Evolutionary conservation across 1,140 invertebrate species (phyloP), one percentile per base, ranked within the genome.

Genomic region (Papilio polytes): DNA sequence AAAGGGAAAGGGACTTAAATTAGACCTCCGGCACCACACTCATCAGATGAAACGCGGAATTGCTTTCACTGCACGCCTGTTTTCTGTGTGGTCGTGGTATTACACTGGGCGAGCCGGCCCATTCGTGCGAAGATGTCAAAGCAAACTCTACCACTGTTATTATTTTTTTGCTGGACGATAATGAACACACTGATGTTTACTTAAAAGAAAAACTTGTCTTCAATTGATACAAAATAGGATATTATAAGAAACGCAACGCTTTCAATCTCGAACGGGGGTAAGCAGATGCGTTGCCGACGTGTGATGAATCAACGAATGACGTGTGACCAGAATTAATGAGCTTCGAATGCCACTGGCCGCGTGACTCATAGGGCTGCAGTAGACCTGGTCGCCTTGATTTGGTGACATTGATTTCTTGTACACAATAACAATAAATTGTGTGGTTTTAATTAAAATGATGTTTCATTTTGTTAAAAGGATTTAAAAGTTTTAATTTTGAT

Each of bases 321-420:
- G 74, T 76, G 41, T 76, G 74, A 76, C 20, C 74, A 76, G 74
- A 76, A 53, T 76, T 76, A 76, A 76, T 76, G 74, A 76, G 44
- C 46, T 51, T 20, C 41, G 26, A 48, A 48, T 15, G 46, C 41
- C 20, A 18, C 74, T 18, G 20, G 41, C 74, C 20, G 74, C 12
- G 74, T 76, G 74, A 76, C 46, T 76, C 74, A 74, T 44, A 48
- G 74, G 36, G 44, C 12, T 53, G n/a, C 46, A 46, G 7, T 8
- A 44, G 36, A 73, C 15, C 72, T 44, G 26, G 63, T 70, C 26
- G 26, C 63, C 63, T 70, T 70, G 59, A 66, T 66, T 7, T 63
- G 9, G 26, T 63, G 56, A 63, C 56, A 63, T 63, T 63, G 56
- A 66, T 66, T 66, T 15, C 22, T 66, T 66, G 26, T 66, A 48